Evolutionary conservation across 2,797 vertebrate species (phyloP).

Genomic region (Mionectes olivaceus): DNA sequence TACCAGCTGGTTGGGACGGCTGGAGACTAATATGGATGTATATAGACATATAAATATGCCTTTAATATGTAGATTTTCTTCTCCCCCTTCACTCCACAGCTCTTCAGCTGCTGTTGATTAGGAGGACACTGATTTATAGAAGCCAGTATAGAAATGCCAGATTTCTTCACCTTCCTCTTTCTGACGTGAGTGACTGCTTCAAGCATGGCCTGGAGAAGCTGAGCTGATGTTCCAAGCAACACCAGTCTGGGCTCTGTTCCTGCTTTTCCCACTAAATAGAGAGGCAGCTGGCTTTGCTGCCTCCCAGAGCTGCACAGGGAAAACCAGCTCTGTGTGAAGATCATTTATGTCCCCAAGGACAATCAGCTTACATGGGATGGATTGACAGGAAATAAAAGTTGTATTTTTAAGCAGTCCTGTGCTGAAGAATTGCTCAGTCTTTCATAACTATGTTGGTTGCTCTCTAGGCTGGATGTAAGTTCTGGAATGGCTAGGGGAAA

Average conservation of each 20-base stretch:
- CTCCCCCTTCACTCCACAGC: neutral
- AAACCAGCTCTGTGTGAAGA: neutral
- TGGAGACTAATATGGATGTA: neutral
- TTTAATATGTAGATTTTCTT: neutral
- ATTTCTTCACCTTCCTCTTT: neutral
- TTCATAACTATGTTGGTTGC: neutral
- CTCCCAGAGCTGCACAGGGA: neutral
- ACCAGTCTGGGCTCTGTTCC: neutral
- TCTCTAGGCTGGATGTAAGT: accelerated
- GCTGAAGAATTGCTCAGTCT: neutral
- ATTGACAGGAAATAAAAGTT: neutral
- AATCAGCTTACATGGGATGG: neutral
- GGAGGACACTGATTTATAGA: neutral
- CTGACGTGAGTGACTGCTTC: neutral
- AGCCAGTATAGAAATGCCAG: neutral
- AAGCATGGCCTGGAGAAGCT: neutral
- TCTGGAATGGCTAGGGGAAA: neutral
- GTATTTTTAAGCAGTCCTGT: neutral
- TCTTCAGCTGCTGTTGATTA: neutral
- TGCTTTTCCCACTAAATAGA: neutral
- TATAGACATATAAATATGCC: neutral
- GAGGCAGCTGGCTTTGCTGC: neutral
- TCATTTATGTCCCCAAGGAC: neutral
- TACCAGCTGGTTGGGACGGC: neutral
- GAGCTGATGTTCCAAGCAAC: neutral